Percentiles rank a stretch among this genome's conserved stretches.
These are phyloP conservation scores for Nicator chloris DNA, from an alignment of 2,113 vertebrate species.

Conservation along the genomic window DNA sequence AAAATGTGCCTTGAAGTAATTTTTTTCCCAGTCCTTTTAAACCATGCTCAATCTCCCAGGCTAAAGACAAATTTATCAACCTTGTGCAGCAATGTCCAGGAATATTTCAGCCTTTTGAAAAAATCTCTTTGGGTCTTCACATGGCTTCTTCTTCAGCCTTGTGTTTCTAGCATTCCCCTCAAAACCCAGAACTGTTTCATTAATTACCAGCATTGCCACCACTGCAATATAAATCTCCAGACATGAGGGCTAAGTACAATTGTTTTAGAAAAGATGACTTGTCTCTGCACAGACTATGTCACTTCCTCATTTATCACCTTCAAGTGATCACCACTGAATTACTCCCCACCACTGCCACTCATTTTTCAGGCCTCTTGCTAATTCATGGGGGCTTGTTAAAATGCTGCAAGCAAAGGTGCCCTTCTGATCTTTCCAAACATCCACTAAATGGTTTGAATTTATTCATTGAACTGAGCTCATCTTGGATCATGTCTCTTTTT, in stretches of 20 bases:
- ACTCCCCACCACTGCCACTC: conserved; percentile 62
- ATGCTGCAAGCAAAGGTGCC: conserved; percentile 71
- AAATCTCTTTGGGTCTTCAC: background rate
- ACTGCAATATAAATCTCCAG: conserved; percentile 36
- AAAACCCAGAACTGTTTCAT: conserved; percentile 67
- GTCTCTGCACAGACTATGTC: conserved; percentile 73
- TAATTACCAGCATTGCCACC: conserved; percentile 63
- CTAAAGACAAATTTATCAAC: conserved; percentile 51
- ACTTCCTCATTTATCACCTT: conserved; percentile 81
- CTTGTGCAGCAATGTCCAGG: conserved; percentile 28
- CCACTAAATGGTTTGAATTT: conserved; percentile 72
- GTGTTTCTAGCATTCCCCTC: background rate
- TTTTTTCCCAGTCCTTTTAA: conserved; percentile 50
- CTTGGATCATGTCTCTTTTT: conserved; percentile 58
- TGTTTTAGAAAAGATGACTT: conserved; percentile 79
- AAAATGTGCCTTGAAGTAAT: conserved; percentile 48
- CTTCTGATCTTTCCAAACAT: conserved; percentile 72
- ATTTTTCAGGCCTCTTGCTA: conserved; percentile 68
- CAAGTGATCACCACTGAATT: conserved; percentile 70
- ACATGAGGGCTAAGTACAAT: conserved; percentile 69
- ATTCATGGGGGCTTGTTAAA: conserved; percentile 68
- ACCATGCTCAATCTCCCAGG: conserved; percentile 32
- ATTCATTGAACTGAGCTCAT: conserved; percentile 70
- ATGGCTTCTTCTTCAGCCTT: background rate
- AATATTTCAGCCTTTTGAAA: conserved; percentile 15